Conservation (phyloP, 2,797 vertebrate genomes). For the Peromyscus aztecus region DNA sequence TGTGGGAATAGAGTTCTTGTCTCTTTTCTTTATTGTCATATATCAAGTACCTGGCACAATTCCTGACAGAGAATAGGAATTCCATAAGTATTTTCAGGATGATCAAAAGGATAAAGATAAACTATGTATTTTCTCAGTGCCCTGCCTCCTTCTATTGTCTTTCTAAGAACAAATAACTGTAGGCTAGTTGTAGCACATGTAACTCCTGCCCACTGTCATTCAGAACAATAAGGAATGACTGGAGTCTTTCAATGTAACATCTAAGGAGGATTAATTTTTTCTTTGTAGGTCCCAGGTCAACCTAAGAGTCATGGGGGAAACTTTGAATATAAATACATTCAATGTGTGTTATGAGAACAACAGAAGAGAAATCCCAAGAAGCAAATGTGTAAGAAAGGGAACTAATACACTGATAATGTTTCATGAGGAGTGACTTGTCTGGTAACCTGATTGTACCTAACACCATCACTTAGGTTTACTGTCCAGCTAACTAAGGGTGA, state of each 20-base stretch:
- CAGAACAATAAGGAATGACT: background rate
- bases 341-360: background rate
- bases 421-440: background rate
- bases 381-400: background rate
- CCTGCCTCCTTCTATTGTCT: background rate
- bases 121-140: background rate
- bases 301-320: background rate
- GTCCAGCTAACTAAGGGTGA: background rate
- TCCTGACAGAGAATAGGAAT: background rate
- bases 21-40: constrained; percentile 37
- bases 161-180: constrained; percentile 40
- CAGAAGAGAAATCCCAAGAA: background rate
- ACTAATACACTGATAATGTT: background rate
- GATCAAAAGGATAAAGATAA: background rate
- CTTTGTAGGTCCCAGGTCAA: background rate
- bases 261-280: background rate
- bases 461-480: background rate
- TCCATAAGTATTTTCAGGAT: constrained; percentile 49
- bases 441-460: background rate
- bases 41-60: constrained; percentile 40
- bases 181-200: background rate
- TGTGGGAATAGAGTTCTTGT: background rate
- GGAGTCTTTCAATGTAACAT: constrained; percentile 30
- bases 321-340: constrained; percentile 3
- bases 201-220: background rate